Base-by-base conservation (phyloP, 2,888 invertebrate genomes). In the Eucera pruinosa region DNA sequence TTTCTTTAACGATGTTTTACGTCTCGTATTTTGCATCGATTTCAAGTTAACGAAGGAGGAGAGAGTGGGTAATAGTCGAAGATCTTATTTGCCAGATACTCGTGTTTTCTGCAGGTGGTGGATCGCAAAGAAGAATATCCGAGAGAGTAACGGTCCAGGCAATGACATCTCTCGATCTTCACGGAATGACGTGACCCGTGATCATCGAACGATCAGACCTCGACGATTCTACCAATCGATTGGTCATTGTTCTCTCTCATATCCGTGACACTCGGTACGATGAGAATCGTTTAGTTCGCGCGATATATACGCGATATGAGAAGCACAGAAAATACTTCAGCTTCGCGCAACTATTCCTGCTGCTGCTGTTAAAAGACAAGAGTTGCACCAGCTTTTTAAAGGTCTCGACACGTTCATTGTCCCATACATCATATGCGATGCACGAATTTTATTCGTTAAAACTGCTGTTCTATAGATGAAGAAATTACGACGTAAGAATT, bases 151-250 rank as follows among this genome's bases (percentile, higher is more conserved):
- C 84, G 83, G 82, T 47, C 74, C 78, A 61, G 43, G 65, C 78
- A 87, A 87, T 87, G 87, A 87, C 87, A 87, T 87, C 85, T 86
- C 78, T 77, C 83, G 82, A 87, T 85, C 83, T 77, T 61, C 78
- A 78, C 81, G 71, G 74, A 83, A 74, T 86, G 83, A 84, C 86
- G 78, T 83, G 87, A 85, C 84, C 79, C 47, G 57, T 66, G 77
- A 82, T 84, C 82, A 81, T 71, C 77, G 80, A 69, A 78, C 82
- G 78, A 82, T 81, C 80, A 55, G 66, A 74, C 86, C 82, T 72
- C 78, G 66, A 67, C 72, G 83, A 86, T 81, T 78, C 58, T 36
- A n/a, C 48, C 60, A 55, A 81, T 83, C 76, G 69, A 30, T 60
- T 70, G 66, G 57, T 79, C 79, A 70, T 83, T 83, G 81, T 85